phyloP scores from a whole-genome alignment of 1,140 invertebrate genomes.

The Aphelenchoides avenae region DNA sequence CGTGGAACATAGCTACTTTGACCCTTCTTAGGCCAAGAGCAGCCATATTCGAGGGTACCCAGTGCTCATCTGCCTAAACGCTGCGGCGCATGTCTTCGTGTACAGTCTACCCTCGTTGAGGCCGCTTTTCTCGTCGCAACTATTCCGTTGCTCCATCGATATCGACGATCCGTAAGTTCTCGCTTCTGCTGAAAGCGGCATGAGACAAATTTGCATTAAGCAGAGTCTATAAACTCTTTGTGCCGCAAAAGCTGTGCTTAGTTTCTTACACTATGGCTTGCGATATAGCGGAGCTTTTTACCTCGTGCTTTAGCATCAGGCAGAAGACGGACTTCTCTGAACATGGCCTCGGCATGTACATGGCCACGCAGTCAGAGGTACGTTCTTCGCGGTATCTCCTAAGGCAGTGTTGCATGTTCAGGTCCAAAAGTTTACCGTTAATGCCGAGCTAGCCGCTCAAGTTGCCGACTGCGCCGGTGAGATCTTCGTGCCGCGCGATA shows the following conservation, averaged over 20 bases:
- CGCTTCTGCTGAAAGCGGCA: not conserved
- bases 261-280: too few species aligned
- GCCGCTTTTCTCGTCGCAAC: constrained; percentile 27
- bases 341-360: constrained; percentile 54
- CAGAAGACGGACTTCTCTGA: constrained; percentile 52
- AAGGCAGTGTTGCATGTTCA: constrained; percentile 17
- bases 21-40: constrained; percentile 24
- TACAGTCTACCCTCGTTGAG: constrained; percentile 50
- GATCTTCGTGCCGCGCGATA: constrained; percentile 56
- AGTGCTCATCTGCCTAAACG: constrained; percentile 45
- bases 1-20: too few species aligned
- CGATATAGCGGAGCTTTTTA: constrained; percentile 9
- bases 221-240: not conserved
- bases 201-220: not conserved
- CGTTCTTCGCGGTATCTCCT: not conserved
- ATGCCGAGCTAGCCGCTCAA: constrained; percentile 48
- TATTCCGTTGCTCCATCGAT: constrained; percentile 54
- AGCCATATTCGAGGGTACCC: constrained; percentile 57
- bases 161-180: constrained; percentile 55
- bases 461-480: constrained; percentile 49
- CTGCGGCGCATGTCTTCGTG: constrained; percentile 48
- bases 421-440: constrained; percentile 59
- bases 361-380: constrained; percentile 54
- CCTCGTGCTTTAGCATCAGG: constrained; percentile 44
- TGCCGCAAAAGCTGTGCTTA: constrained; percentile 19